A percentile compares a stretch with the other conserved stretches of the same genome.
These are phyloP conservation scores for Hafferia zeledoni DNA, from an alignment of 2,797 vertebrate species.

Conservation along the genomic window DNA sequence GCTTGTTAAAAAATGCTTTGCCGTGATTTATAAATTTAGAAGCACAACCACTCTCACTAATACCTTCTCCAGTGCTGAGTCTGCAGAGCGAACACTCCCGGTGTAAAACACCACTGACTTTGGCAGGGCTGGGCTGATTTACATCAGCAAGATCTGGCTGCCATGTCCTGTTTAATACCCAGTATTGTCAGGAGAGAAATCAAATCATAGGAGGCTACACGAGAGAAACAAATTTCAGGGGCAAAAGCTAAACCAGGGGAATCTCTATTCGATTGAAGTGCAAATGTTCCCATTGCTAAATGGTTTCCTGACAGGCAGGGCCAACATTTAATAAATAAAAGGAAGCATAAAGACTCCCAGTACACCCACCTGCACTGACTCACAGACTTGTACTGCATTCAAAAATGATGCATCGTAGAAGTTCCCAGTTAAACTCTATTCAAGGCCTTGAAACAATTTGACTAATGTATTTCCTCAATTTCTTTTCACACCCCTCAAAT, in stretches of 20 bases:
- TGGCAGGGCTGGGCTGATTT: background rate
- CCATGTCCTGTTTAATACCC: background rate
- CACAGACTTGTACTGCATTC: slow-evolving; percentile 10
- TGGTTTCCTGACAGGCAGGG: slow-evolving; percentile 54
- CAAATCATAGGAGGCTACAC: slow-evolving; percentile 46
- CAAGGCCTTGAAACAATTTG: slow-evolving; percentile 17
- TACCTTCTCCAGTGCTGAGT: background rate
- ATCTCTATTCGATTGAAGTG: slow-evolving; percentile 36
- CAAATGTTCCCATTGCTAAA: slow-evolving; percentile 55
- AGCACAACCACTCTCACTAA: slow-evolving; percentile 1
- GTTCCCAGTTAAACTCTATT: slow-evolving; percentile 11
- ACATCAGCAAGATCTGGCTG: slow-evolving; percentile 13
- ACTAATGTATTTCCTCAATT: slow-evolving; percentile 17
- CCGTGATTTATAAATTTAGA: slow-evolving; percentile 47
- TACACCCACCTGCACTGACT: slow-evolving; percentile 54
- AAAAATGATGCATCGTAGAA: background rate
- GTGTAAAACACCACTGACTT: background rate
- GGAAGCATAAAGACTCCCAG: slow-evolving; percentile 56
- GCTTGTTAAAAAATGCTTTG: slow-evolving; percentile 46
- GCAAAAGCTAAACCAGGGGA: slow-evolving; percentile 35
- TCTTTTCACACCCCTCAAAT: background rate
- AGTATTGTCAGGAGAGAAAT: slow-evolving; percentile 46
- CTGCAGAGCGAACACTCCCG: background rate
- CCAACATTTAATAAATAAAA: slow-evolving; percentile 65
- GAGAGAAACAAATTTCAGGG: slow-evolving; percentile 56